Evolutionary conservation across 2,797 vertebrate species (phyloP).

Genomic region (Anas bernieri): DNA sequence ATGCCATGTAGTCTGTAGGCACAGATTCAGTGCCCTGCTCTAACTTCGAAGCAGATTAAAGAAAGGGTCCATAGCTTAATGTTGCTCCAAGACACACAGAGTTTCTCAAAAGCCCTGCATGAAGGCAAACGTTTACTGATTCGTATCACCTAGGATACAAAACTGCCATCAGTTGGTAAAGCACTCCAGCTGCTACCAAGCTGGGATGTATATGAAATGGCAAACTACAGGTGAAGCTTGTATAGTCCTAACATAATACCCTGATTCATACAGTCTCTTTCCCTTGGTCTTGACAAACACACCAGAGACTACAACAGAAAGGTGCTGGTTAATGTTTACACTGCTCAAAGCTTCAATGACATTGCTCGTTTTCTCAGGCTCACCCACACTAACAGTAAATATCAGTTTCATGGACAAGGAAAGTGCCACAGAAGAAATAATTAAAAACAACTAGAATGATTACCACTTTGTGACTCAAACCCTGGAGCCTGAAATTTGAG

Average conservation of each 20-base stretch:
- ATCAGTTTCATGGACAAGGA: slow-evolving; percentile 58
- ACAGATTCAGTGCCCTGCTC: not conserved
- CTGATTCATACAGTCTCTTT: not conserved
- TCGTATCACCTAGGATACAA: not conserved
- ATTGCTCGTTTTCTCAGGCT: slow-evolving; percentile 47
- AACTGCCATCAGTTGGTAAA: not conserved
- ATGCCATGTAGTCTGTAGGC: not conserved
- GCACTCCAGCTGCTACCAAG: not conserved
- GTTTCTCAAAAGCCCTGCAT: not conserved
- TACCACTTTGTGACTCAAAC: slow-evolving; percentile 59
- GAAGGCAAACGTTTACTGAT: not conserved
- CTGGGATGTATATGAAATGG: not conserved
- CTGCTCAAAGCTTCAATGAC: slow-evolving; percentile 20
- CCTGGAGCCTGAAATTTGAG: slow-evolving; percentile 68
- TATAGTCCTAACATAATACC: not conserved
- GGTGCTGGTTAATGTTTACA: slow-evolving; percentile 14
- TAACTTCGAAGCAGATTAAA: not conserved
- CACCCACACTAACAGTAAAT: slow-evolving; percentile 5
- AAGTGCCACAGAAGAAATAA: slow-evolving; percentile 68
- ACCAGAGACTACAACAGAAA: slow-evolving; percentile 5
- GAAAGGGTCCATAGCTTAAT: not conserved
- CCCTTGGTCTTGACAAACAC: not conserved
- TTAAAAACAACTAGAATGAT: slow-evolving; percentile 64
- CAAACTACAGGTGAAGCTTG: not conserved
- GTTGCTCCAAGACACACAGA: not conserved